Evolutionary conservation across 2,113 vertebrate species (phyloP), one percentile per base, ranked within the genome.

Genomic region (Varanus salvator): DNA sequence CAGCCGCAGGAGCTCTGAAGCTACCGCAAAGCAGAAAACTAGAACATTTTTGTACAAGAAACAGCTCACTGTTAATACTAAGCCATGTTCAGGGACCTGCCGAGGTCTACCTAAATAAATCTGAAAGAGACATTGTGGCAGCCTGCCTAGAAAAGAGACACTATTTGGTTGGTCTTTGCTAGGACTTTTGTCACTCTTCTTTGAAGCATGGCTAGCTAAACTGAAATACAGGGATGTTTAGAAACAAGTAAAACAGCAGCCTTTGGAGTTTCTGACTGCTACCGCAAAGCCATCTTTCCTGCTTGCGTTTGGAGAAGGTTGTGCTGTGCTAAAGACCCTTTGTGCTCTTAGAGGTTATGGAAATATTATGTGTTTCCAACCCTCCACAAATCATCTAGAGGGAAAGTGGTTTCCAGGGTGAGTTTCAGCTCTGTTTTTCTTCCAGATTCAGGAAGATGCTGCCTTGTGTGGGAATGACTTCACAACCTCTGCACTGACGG

Each of bases 401-500:
- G 17, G 68, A 72, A 72, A 17, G 17, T 81, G 14, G 17, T 60
- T 60, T 54, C 64, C 14, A 15, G 66, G 29, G 27, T 25, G 57
- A n/a, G 5, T 3, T 64, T 1, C n/a, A 3, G 68, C 64, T 74
- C 12, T 89, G 1, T 9, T 97, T 85, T 60, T 93, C 0, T 96
- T 94, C 31, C 97, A 99, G 99, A 97, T 98, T 91, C 98, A 98
- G 90, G 98, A 99, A 86, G 95, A 97, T 4, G 94, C 95, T 85
- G 96, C 94, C 66, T 94, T 97, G 17, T 95, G 96, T 2, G 94
- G 94, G 29, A 94, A 94, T 12, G 95, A 97, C 74, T 95, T 97
- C 48, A 90, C 94, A 8, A 85, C 97, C 74, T 98, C 98, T 14
- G 96, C 97, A 2, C 93, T 99, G 94, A 99, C 98, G 11, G 91